A percentile compares a stretch with the other conserved stretches of the same genome.
Evolutionary conservation across 2,888 invertebrate species (phyloP).

Genomic region (Ornithoptera priamus): DNA sequence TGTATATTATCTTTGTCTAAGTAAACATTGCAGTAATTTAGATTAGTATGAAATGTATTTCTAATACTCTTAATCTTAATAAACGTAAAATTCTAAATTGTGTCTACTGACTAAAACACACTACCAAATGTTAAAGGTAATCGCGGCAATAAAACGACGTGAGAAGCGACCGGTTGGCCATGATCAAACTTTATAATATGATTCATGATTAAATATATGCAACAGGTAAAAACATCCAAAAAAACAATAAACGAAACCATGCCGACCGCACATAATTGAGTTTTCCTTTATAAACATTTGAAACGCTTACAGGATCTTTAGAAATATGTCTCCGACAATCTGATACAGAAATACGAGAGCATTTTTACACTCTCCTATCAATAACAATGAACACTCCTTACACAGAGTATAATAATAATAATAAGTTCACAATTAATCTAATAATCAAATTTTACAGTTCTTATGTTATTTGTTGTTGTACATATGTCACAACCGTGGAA

Average conservation of each 20-base stretch:
- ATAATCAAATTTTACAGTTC: neutral
- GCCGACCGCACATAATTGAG: neutral
- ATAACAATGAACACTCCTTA: too few species aligned
- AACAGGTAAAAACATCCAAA: conserved; percentile 3
- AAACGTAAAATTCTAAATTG: neutral
- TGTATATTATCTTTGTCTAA: neutral
- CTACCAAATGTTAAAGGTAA: conserved; percentile 16
- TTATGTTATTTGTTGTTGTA: neutral
- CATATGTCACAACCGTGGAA: neutral
- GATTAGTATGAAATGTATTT: neutral
- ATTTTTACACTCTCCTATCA: too few species aligned
- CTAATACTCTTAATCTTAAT: neutral
- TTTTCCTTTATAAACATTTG: neutral
- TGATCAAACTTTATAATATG: conserved; percentile 13
- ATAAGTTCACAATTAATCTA: neutral
- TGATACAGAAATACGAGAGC: too few species aligned
- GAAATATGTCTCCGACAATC: neutral
- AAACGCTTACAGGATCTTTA: neutral
- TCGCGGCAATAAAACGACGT: conserved; percentile 2
- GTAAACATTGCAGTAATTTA: neutral
- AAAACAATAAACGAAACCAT: neutral
- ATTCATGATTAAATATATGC: conserved; percentile 8
- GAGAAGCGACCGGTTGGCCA: conserved; percentile 14
- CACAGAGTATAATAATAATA: neutral
- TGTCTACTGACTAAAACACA: neutral